phyloP scores from a whole-genome alignment of 1,140 invertebrate species.

The Drosophila murphyi region DNA sequence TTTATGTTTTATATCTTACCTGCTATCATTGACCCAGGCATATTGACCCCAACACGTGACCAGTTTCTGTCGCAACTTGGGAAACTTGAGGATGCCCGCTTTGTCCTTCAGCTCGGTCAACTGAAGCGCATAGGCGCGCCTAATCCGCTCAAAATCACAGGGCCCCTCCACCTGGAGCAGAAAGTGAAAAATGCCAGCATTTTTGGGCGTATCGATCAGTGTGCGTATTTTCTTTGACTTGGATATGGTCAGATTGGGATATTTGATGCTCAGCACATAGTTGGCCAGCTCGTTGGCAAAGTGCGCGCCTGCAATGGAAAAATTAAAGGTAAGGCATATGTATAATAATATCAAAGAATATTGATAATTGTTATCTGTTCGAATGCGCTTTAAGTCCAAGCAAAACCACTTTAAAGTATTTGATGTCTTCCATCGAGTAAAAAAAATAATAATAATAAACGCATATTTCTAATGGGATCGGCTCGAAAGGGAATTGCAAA shows the following conservation, averaged over 20 bases:
- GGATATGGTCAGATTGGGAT: slow-evolving; percentile 87
- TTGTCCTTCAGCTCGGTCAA: slow-evolving; percentile 86
- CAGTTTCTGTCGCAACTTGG: slow-evolving; percentile 86
- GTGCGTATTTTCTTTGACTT: slow-evolving; percentile 87
- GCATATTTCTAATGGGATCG: too few relatives aligned
- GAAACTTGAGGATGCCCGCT: slow-evolving; percentile 86
- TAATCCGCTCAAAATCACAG: slow-evolving; percentile 85
- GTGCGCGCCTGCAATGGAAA: slow-evolving; percentile 62
- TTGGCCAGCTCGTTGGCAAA: slow-evolving; percentile 74
- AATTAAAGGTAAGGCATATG: neutral
- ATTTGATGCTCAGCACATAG: slow-evolving; percentile 85
- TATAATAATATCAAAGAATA: neutral
- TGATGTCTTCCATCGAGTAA: too few relatives aligned
- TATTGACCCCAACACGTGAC: slow-evolving; percentile 89
- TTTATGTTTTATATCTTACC: slow-evolving; percentile 40
- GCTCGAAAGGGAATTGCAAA: too few relatives aligned
- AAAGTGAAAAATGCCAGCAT: slow-evolving; percentile 89
- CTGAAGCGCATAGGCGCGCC: slow-evolving; percentile 85
- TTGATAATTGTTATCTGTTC: too few relatives aligned
- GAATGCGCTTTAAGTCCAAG: neutral
- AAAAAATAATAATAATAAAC: too few relatives aligned
- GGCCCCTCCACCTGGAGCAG: slow-evolving; percentile 87
- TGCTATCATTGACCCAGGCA: slow-evolving; percentile 87
- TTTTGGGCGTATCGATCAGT: slow-evolving; percentile 88
- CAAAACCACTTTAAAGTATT: too few relatives aligned